These are phyloP conservation scores for Sigmodon hispidus DNA, from an alignment of 2,113 vertebrate genomes.

Conservation along the genomic window DNA sequence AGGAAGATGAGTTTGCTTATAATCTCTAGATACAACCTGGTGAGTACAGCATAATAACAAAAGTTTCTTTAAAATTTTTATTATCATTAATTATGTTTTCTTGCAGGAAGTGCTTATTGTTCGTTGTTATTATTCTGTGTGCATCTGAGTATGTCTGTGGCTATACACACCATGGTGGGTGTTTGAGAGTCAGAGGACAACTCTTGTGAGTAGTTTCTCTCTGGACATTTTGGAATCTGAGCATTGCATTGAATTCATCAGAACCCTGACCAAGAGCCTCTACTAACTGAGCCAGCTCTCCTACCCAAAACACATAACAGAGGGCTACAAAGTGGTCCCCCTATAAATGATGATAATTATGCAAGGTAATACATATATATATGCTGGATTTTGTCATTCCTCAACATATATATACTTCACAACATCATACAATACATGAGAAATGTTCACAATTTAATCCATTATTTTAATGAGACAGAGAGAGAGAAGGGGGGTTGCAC, in stretches of 20 bases:
- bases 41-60: background rate
- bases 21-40: background rate
- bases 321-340: background rate
- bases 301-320: background rate
- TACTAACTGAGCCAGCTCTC: background rate
- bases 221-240: background rate
- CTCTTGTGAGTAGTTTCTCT: background rate
- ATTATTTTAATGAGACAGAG: background rate
- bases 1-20: background rate
- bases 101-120: too few species aligned
- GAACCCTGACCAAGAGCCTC: background rate
- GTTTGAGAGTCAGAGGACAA: background rate
- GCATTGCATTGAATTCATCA: background rate
- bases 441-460: background rate
- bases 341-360: background rate
- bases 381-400: background rate
- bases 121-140: background rate
- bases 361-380: background rate
- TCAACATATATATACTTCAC: background rate
- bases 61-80: background rate
- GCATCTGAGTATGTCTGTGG: background rate
- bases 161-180: background rate
- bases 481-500: background rate
- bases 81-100: background rate
- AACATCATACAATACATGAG: background rate